Base-by-base conservation (phyloP, 2,797 vertebrate species). In the Lithobates pipiens region DNA sequence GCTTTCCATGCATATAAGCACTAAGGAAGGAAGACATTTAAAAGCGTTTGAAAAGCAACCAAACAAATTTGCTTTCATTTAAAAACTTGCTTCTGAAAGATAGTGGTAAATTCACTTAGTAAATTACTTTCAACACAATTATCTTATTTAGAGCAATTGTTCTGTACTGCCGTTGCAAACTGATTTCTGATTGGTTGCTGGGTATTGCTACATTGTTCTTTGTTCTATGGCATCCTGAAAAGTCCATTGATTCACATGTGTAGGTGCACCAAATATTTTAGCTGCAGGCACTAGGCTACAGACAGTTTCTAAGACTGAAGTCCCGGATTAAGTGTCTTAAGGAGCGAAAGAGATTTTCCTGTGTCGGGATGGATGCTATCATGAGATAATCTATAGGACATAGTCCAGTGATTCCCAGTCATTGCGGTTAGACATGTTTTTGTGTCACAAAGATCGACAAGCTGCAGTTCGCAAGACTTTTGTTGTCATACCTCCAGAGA, bases 341-440 rank as follows among this genome's bases (percentile, higher is more conserved):
- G 27, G 65, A 27, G 25, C 54, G 21, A 61, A 61, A 61, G 54
- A 23, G 54, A 11, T 13, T 67, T 67, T 67, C 25, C 27, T 67
- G 65, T 67, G 65, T 25, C 11, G 65, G 61, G 27, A 67, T 67
- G 65, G 65, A 67, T 67, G 65, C 65, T 29, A 67, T 67, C 65
- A 67, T 67, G n/a, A 67, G 65, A 67, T 27, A 67, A 67, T 67
- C 65, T 67, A 67, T 67, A 67, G 65, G 65, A 67, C 65, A 67
- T 29, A 67, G 65, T 67, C 65, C 65, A 67, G 65, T 67, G 65
- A 67, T 29, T 67, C 65, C 65, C 65, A 29, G 65, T 67, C 65
- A 67, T 11, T 67, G 65, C 11, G 65, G n/a, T 2, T 25, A 11
- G 65, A 67, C 65, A 67, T 67, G 27, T 27, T 67, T 67, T 9